Conservation (phyloP, 2,797 vertebrate species). For the Salmo trutta region DNA sequence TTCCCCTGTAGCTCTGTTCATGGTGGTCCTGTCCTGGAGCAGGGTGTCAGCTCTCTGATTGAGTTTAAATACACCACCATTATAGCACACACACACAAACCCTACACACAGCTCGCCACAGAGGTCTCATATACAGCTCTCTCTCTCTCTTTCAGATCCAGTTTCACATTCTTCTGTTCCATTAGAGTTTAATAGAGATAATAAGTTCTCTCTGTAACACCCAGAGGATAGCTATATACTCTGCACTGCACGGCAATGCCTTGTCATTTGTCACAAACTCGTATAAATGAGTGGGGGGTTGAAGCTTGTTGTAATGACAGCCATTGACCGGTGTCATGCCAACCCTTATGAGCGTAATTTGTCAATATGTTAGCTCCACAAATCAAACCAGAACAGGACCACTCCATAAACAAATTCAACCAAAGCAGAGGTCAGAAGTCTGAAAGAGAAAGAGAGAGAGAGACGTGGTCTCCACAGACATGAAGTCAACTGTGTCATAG, state of each 20-base stretch:
- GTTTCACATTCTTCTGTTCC: conserved; percentile 15
- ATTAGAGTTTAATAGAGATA: neutral
- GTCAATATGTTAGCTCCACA: neutral
- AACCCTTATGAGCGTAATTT: neutral
- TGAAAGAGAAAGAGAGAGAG: neutral
- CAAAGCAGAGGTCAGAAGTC: neutral
- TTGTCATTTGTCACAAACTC: neutral
- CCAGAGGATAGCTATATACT: neutral
- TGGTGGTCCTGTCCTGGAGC: conserved; percentile 38
- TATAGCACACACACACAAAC: neutral
- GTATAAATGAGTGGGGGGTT: neutral
- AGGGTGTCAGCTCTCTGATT: conserved; percentile 30
- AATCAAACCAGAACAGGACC: neutral
- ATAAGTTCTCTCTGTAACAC: too few relatives aligned
- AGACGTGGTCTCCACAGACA: neutral
- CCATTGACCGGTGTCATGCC: neutral
- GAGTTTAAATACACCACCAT: conserved; percentile 18
- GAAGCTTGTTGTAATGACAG: neutral
- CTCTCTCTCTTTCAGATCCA: neutral
- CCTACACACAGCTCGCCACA: neutral
- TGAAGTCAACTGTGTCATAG: too few relatives aligned
- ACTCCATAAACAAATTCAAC: neutral
- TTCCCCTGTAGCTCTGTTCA: conserved; percentile 9
- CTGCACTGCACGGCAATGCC: neutral
- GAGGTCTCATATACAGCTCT: neutral